Percentiles rank a stretch among this genome's conserved stretches.
phyloP scores from a whole-genome alignment of 2,797 vertebrate species.

The Pteronotus mesoamericanus region DNA sequence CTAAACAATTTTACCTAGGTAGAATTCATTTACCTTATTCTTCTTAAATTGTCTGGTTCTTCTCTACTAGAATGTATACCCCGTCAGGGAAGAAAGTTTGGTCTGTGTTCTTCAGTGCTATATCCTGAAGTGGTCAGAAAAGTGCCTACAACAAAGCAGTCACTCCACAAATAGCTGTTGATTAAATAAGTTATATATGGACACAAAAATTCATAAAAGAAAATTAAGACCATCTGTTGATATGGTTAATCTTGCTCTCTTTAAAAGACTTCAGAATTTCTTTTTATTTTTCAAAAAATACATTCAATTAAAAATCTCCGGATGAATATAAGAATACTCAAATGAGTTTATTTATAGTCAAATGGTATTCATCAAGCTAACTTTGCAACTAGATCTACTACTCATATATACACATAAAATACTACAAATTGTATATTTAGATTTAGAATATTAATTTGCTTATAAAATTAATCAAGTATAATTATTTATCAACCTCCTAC shows the following conservation, averaged over 20 bases:
- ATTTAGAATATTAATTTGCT: constrained; percentile 21
- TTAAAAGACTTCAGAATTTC: background rate
- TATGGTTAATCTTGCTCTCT: background rate
- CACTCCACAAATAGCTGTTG: background rate
- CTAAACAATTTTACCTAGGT: background rate
- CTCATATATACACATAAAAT: background rate
- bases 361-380: background rate
- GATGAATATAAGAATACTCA: background rate
- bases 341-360: constrained; percentile 15
- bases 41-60: background rate
- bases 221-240: background rate
- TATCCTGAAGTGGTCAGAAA: background rate
- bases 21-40: background rate
- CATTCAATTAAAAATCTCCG: background rate
- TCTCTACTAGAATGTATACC: background rate
- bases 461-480: background rate
- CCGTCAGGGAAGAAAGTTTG: background rate
- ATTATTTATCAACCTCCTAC: constrained; percentile 5
- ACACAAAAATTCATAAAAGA: background rate
- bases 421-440: background rate
- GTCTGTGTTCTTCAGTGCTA: background rate
- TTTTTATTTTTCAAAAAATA: background rate
- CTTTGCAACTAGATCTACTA: background rate
- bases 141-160: background rate
- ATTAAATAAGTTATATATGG: background rate